Conservation (phyloP, 2,888 invertebrate genomes). For the Meghimatium bilineatum region DNA sequence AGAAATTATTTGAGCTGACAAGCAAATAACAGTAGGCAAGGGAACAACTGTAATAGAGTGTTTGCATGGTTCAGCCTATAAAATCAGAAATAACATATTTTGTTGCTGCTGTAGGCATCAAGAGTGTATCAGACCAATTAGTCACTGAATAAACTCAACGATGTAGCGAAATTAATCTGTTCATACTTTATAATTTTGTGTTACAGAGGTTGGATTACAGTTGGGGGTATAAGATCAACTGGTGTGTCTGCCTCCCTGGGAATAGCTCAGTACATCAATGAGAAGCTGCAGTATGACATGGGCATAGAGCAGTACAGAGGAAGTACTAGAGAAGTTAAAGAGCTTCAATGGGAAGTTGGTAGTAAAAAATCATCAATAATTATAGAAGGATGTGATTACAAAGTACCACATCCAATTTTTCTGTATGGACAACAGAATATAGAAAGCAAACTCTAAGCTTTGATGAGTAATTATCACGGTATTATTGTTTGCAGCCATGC, state of each 20-base stretch:
- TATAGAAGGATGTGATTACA: slow-evolving; percentile 55
- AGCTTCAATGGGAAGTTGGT: slow-evolving; percentile 51
- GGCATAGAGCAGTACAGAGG: slow-evolving; percentile 56
- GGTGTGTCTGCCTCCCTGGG: slow-evolving; percentile 68
- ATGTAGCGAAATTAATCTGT: not conserved
- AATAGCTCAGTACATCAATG: slow-evolving; percentile 59
- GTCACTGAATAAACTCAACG: no score
- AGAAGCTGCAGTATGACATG: slow-evolving; percentile 53
- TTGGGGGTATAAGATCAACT: slow-evolving; percentile 71
- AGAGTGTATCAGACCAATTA: no score
- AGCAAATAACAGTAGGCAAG: no score
- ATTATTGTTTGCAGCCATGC: no score
- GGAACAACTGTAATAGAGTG: no score
- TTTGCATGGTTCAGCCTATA: no score
- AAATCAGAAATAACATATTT: no score
- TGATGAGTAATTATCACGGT: not conserved
- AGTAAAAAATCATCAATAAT: slow-evolving; percentile 39
- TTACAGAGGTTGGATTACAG: slow-evolving; percentile 63
- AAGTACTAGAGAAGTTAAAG: slow-evolving; percentile 30
- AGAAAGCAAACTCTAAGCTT: slow-evolving; percentile 40
- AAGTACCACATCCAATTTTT: slow-evolving; percentile 62
- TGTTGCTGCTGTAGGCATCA: no score
- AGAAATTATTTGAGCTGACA: no score
- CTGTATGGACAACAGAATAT: slow-evolving; percentile 50
- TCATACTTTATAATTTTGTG: not conserved